A percentile compares a stretch with the other conserved stretches of the same genome.
Evolutionary conservation across 2,113 vertebrate genomes (phyloP).

Genomic region (Cryptotis parvus): DNA sequence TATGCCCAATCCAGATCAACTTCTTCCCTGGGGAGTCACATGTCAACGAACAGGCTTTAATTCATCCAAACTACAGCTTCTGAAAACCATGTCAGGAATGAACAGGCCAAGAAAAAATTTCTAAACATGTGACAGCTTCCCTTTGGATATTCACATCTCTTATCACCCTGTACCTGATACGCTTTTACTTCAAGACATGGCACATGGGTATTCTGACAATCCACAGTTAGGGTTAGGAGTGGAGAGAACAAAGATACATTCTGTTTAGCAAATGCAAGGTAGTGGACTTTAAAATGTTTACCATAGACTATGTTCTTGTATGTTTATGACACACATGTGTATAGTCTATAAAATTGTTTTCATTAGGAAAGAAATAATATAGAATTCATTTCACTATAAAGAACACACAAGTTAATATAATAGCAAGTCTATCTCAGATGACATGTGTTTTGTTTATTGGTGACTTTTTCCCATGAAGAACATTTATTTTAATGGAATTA

Average conservation of each 20-base stretch:
- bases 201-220: not conserved
- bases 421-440: conserved; percentile 32
- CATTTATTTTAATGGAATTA: conserved; percentile 29
- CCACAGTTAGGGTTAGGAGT: not conserved
- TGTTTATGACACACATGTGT: not conserved
- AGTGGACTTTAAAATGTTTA: not conserved
- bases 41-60: not conserved
- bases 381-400: conserved; percentile 39
- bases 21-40: not conserved
- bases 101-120: not conserved
- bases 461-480: conserved; percentile 47
- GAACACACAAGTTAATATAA: conserved; percentile 15
- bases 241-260: not conserved
- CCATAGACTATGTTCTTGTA: not conserved
- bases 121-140: not conserved
- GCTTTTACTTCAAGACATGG: not conserved
- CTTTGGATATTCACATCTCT: not conserved
- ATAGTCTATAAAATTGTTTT: conserved; percentile 12
- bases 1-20: not conserved
- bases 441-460: conserved; percentile 20
- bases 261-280: not conserved
- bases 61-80: not conserved
- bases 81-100: not conserved
- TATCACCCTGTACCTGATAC: not conserved
- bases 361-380: not conserved